A percentile compares a stretch with the other conserved stretches of the same genome.
These are phyloP conservation scores for Saccostrea cuccullata DNA, from an alignment of 1,140 invertebrate genomes.

Conservation along the genomic window DNA sequence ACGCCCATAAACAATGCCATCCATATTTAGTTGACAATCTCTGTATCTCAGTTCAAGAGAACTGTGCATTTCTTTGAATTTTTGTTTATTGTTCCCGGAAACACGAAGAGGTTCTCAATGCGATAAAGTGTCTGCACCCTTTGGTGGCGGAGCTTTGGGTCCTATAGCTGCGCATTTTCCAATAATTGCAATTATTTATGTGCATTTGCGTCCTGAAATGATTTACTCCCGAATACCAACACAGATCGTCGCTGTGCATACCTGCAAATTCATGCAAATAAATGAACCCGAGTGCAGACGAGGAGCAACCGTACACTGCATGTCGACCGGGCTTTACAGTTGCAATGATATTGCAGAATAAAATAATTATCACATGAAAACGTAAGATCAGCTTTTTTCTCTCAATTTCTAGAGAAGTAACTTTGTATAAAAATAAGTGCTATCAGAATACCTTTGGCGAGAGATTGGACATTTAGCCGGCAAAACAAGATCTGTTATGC, in stretches of 20 bases:
- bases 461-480: no score
- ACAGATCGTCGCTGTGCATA: neutral
- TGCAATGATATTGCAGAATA: no score
- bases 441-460: no score
- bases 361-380: no score
- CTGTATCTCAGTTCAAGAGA: neutral
- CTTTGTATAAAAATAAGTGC: no score
- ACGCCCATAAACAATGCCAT: slow-evolving; percentile 1
- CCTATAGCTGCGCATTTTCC: neutral
- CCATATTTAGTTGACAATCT: neutral
- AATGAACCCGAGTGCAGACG: no score
- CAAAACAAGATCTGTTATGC: no score
- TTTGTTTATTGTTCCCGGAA: neutral
- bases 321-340: no score
- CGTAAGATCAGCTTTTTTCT: no score
- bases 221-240: neutral
- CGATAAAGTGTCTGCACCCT: neutral
- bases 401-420: no score
- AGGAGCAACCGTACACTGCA: no score
- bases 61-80: slow-evolving; percentile 8
- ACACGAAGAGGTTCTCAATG: neutral
- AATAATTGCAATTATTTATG: no score
- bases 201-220: neutral
- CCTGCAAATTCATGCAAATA: neutral
- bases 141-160: neutral